Evolutionary conservation across 2,113 vertebrate species (phyloP).

Genomic region (Ctenomys sociabilis): DNA sequence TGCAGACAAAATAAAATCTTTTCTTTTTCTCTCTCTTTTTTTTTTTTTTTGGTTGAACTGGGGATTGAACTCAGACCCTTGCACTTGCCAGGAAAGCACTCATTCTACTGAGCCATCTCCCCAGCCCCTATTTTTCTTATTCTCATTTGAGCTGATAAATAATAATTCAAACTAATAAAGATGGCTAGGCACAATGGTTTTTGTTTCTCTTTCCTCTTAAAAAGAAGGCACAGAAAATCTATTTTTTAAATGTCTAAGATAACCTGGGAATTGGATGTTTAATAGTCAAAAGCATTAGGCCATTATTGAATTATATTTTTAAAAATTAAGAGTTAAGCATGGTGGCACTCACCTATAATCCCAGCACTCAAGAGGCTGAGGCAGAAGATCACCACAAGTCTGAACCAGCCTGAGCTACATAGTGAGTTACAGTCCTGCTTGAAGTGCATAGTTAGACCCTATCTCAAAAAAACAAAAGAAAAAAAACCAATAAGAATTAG

Average conservation of each 20-base stretch:
- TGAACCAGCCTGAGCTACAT: neutral
- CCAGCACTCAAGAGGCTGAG: neutral
- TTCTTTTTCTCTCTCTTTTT: too few species aligned
- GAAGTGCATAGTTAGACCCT: neutral
- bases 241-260: neutral
- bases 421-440: neutral
- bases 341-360: neutral
- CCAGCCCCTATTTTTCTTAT: neutral
- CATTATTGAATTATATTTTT: neutral
- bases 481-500: neutral
- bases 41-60: too few species aligned
- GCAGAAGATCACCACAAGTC: neutral
- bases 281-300: neutral
- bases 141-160: neutral
- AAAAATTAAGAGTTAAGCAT: neutral
- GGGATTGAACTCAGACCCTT: too few species aligned
- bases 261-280: neutral
- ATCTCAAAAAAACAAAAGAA: neutral
- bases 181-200: neutral
- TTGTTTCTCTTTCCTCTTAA: neutral
- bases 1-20: neutral
- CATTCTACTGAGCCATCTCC: too few species aligned
- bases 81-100: too few species aligned
- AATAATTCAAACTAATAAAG: neutral
- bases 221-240: neutral